phyloP scores from a whole-genome alignment of 2,888 invertebrate species.

The Unio pictorum region DNA sequence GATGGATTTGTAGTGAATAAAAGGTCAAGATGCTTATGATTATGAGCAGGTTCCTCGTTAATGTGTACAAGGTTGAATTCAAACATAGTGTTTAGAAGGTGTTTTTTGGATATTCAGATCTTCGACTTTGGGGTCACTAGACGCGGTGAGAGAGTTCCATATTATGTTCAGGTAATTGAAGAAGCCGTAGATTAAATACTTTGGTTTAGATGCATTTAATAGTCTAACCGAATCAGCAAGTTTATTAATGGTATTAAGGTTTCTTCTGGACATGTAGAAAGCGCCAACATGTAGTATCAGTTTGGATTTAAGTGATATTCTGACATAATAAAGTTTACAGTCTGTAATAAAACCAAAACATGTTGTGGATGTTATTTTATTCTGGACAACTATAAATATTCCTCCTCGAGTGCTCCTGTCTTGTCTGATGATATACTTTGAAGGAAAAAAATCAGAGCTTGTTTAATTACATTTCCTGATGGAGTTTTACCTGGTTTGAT shows the following conservation, averaged over 20 bases:
- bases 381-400: no score
- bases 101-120: slow-evolving; percentile 13
- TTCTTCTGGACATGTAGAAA: no score
- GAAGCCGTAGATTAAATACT: slow-evolving; percentile 2
- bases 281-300: no score
- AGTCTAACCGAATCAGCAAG: no score
- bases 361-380: no score
- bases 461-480: slow-evolving; percentile 5
- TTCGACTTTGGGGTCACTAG: background rate
- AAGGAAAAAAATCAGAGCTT: slow-evolving; percentile 9
- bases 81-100: slow-evolving; percentile 7
- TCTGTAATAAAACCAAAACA: no score
- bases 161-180: slow-evolving; percentile 25
- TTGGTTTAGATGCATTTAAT: no score
- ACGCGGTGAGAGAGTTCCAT: slow-evolving; percentile 9
- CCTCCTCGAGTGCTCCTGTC: no score
- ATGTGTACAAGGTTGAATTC: slow-evolving; percentile 12
- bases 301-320: no score
- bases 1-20: slow-evolving; percentile 24
- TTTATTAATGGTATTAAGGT: no score
- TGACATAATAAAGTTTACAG: no score
- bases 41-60: slow-evolving; percentile 10
- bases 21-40: slow-evolving; percentile 15
- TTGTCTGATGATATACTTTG: background rate
- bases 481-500: slow-evolving; percentile 9